Base-by-base conservation (phyloP, 2,888 invertebrate species). In the Odontomyia ornata region DNA sequence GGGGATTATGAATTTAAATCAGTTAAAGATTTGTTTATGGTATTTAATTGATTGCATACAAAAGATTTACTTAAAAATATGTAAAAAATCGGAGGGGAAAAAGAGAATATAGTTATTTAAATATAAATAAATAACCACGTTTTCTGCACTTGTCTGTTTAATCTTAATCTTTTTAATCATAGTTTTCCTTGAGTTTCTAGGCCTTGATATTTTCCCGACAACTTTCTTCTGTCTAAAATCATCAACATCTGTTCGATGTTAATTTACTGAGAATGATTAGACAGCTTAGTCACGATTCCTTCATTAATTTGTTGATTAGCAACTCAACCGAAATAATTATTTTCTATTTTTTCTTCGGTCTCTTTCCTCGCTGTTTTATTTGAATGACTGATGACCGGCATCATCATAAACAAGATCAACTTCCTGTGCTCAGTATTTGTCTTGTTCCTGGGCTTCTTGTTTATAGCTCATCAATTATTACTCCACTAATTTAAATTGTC, bases 381-480 rank as follows among this genome's bases (percentile, higher is more conserved):
- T 15, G 25, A 23, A 72, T 56, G 56, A 56, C 25, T 27, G 52
- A 72, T 72, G 56, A 72, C 56, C 71, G 52, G 71, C 56, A 72
- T 56, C 52, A 72, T 56, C 56, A 28, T 21, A 43, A 72, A 28
- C 56, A 72, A 72, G 71, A 72, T 72, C 56, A 72, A 28, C 71
- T 72, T 72, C 71, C 71, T 72, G 71, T 28, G 56, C 52, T 72
- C 52, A 36, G 23, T 56, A 56, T 72, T 56, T 28, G 11, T 72
- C 27, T 71, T 28, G 69, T 69, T 28, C 52, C 56, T 23, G 71
- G 28, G 52, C 52, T 28, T 25, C 56, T 72, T 72, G 71, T 72
- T 72, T 72, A 56, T 72, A 72, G 71, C 56, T 56, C 71, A 56
- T 72, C 56, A 72, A 52, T 56, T 72, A 52, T 52, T 65, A 21